These are phyloP conservation scores for Brachionus asplanchnoidis DNA, from an alignment of 1,140 invertebrate genomes.

Conservation along the genomic window DNA sequence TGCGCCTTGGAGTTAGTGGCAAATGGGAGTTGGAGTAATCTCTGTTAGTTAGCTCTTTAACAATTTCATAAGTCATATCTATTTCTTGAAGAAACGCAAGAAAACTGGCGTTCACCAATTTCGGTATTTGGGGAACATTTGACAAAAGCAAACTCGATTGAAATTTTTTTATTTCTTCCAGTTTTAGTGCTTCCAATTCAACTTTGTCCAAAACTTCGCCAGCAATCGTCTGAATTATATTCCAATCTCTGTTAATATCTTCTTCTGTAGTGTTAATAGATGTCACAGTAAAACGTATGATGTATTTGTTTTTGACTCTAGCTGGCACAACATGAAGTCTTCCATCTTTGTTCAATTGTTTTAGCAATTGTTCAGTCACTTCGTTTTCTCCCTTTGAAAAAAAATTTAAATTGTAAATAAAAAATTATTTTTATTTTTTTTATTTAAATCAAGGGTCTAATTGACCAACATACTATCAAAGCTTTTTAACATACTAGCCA, in stretches of 20 bases:
- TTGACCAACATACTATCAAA: no score
- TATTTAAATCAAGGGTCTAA: neutral
- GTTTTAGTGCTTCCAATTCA: neutral
- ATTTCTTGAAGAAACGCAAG: slow-evolving; percentile 71
- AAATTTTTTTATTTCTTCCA: slow-evolving; percentile 61
- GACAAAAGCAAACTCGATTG: slow-evolving; percentile 82
- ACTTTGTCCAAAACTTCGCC: slow-evolving; percentile 61
- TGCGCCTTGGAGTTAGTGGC: slow-evolving; percentile 22
- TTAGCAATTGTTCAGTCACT: slow-evolving; percentile 54
- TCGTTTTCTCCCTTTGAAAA: slow-evolving; percentile 50
- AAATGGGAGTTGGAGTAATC: slow-evolving; percentile 1
- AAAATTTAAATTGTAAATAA: neutral
- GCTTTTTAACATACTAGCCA: no score
- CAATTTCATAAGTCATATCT: slow-evolving; percentile 6
- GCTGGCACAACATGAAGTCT: slow-evolving; percentile 56
- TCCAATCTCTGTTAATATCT: slow-evolving; percentile 81
- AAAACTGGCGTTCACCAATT: slow-evolving; percentile 92
- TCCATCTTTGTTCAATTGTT: slow-evolving; percentile 52
- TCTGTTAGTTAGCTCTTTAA: slow-evolving; percentile 26
- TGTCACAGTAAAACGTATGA: slow-evolving; percentile 86
- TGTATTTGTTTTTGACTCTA: slow-evolving; percentile 68
- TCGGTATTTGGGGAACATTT: slow-evolving; percentile 91
- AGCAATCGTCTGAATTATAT: slow-evolving; percentile 74
- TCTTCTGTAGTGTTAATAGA: slow-evolving; percentile 79
- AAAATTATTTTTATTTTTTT: neutral